Evolutionary conservation across 2,113 vertebrate species (phyloP).

Genomic region (Ramphastos sulfuratus): DNA sequence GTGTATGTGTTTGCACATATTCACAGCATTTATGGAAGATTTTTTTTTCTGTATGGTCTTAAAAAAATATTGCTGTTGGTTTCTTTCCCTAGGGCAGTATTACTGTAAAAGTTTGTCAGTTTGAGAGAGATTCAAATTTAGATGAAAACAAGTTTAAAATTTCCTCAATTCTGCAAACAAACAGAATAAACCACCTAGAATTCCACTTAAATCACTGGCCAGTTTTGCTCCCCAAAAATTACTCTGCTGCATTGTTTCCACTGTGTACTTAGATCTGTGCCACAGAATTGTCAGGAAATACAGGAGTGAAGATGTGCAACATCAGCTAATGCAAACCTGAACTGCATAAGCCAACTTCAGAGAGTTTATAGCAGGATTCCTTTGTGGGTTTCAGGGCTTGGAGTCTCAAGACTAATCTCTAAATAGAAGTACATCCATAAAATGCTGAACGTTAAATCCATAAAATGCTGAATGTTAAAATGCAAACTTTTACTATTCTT

Average conservation of each 20-base stretch:
- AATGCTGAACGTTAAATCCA: neutral
- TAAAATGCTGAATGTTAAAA: neutral
- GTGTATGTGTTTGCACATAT: neutral
- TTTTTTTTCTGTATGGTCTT: neutral
- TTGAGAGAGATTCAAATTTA: neutral
- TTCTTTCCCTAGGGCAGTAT: neutral
- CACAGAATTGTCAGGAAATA: neutral
- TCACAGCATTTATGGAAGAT: neutral
- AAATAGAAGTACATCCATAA: neutral
- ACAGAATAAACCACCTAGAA: neutral
- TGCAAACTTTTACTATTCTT: neutral
- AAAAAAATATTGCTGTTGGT: neutral
- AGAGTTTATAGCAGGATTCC: neutral
- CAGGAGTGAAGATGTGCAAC: neutral
- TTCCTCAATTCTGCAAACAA: neutral
- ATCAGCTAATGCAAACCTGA: neutral
- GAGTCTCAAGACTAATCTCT: neutral
- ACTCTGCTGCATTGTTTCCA: neutral
- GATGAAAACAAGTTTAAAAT: neutral
- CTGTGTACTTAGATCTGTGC: neutral
- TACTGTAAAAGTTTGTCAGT: neutral
- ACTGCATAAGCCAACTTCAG: neutral
- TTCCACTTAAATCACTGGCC: neutral
- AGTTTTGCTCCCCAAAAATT: neutral
- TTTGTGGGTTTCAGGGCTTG: neutral